These are phyloP conservation scores for Drosophila affinis DNA, from an alignment of 2,888 invertebrate genomes.

Conservation along the genomic window DNA sequence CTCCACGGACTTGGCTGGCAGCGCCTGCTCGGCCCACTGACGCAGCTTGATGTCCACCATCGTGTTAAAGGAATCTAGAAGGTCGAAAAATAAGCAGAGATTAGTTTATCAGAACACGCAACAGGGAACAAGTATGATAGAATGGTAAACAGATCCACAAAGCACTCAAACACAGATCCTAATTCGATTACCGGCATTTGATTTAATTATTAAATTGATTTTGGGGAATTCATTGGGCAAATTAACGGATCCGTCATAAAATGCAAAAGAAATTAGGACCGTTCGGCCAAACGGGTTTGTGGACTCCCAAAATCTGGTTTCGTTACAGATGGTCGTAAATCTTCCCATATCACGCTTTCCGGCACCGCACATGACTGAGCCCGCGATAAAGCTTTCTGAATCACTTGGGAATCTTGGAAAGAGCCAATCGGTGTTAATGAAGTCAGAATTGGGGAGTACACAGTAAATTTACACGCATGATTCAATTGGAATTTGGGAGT, in stretches of 20 bases:
- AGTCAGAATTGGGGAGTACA: slow-evolving; percentile 45
- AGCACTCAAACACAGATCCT: slow-evolving; percentile 19
- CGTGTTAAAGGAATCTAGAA: slow-evolving; percentile 91
- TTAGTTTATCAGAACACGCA: slow-evolving; percentile 7
- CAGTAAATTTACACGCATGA: slow-evolving; percentile 56
- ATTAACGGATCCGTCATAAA: slow-evolving; percentile 59
- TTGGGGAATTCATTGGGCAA: slow-evolving; percentile 56
- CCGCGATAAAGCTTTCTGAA: slow-evolving; percentile 48
- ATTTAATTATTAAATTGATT: slow-evolving; percentile 47
- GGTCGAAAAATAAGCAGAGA: not conserved
- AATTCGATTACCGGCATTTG: slow-evolving; percentile 37
- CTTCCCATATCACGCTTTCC: slow-evolving; percentile 55
- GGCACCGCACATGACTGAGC: slow-evolving; percentile 55
- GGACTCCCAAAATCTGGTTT: slow-evolving; percentile 43
- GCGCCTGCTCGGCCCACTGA: slow-evolving; percentile 96
- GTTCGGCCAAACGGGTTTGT: slow-evolving; percentile 59
- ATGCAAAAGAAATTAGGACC: slow-evolving; percentile 29
- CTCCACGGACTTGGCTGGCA: slow-evolving; percentile 94
- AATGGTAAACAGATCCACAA: slow-evolving; percentile 52
- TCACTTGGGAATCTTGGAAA: slow-evolving; percentile 45
- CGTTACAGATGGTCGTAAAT: slow-evolving; percentile 51
- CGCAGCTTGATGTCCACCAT: slow-evolving; percentile 96
- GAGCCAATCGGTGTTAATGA: slow-evolving; percentile 52
- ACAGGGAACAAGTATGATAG: slow-evolving; percentile 6
- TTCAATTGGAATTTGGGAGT: slow-evolving; percentile 48